Evolutionary conservation across 2,797 vertebrate species (phyloP), one percentile per base, ranked within the genome.

Genomic region (Hydrolagus colliei): DNA sequence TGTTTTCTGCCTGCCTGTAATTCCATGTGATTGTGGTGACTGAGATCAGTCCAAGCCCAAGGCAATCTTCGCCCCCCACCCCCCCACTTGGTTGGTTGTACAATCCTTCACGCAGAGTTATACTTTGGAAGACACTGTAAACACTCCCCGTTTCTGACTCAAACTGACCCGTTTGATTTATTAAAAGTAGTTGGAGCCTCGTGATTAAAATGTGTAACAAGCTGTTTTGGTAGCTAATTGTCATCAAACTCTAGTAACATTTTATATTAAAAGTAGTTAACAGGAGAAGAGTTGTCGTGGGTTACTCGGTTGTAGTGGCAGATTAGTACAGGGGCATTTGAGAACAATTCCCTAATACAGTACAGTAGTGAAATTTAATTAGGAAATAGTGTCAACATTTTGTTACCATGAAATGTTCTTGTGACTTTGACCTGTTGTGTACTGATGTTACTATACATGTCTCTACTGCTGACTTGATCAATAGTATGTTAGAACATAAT

Each of bases 391-490:
- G 63, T 80, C 67, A 27, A 63, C 68, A 71, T 14, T 18, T 68
- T 84, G 63, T 84, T 84, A 65, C 79, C 79, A 84, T 84, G 79
- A 84, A 68, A 84, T 84, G 79, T 84, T 41, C 79, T 84, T 11
- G 67, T 84, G 79, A 84, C 65, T 84, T 84, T 32, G 65, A 84
- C 79, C 22, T 84, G 79, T 84, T 41, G 68, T 84, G 79, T 84
- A 84, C 79, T 84, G 79, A 84, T 84, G 65, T 84, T 67, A 62
- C 78, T 80, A 80, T 80, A 80, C 62, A 67, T 77, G 75, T 77
- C 75, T 77, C n/a, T 77, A 77, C 20, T 76, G 10, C 41, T 82
- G 78, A 65, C 63, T 82, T 82, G 63, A 82, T 8, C 79, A 71
- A 67, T 71, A 84, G 32, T 68, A 71, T 67, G 79, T 84, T 84